Evolutionary conservation across 2,113 vertebrate species (phyloP).

Genomic region (Sporophila hypoxantha): DNA sequence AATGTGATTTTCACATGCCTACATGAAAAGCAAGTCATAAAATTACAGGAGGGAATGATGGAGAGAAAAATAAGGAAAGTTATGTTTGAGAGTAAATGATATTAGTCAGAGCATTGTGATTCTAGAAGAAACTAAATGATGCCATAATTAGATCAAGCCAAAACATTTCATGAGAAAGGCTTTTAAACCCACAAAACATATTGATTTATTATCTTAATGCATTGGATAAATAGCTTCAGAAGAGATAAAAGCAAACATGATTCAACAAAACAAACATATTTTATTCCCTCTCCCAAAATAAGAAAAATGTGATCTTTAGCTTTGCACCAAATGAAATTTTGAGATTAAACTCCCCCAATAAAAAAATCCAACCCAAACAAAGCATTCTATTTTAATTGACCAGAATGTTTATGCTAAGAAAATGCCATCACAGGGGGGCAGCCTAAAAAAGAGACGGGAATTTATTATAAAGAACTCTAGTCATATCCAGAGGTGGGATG

Average conservation of each 20-base stretch:
- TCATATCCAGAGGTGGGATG: not conserved
- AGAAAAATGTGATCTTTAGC: not conserved
- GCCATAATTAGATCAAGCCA: conserved; percentile 16
- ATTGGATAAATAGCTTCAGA: conserved; percentile 33
- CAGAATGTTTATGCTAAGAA: not conserved
- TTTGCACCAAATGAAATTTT: not conserved
- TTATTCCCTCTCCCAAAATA: not conserved
- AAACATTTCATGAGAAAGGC: conserved; percentile 6
- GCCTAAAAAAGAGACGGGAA: not conserved
- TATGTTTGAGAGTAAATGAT: conserved; percentile 8
- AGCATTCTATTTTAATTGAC: not conserved
- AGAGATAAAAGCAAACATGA: not conserved
- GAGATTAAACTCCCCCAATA: not conserved
- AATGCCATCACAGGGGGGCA: not conserved
- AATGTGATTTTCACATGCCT: not conserved
- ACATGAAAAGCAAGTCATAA: not conserved
- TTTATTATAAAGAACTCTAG: not conserved
- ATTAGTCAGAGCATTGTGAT: conserved; percentile 18
- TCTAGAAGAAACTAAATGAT: conserved; percentile 1
- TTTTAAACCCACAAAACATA: conserved; percentile 18
- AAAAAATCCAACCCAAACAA: not conserved
- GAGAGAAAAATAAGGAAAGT: not conserved
- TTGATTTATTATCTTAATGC: conserved; percentile 45
- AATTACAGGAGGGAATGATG: not conserved
- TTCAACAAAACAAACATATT: conserved; percentile 2